Evolutionary conservation across 2,113 vertebrate genomes (phyloP), one percentile per base, ranked within the genome.

Genomic region (Struthio camelus): DNA sequence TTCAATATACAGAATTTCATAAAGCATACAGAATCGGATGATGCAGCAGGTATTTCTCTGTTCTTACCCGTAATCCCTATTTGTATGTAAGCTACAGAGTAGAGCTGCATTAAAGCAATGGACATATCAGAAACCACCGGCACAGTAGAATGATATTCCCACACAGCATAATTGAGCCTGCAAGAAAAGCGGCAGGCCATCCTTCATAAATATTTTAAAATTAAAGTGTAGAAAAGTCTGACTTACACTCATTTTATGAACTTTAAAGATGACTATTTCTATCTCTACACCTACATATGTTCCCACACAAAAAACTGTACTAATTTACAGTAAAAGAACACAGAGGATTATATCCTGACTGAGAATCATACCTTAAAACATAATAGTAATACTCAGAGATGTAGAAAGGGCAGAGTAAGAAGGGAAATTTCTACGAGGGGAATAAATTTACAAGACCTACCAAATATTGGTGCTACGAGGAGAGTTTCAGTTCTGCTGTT

Each of bases 121-220:
- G 59, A 78, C 72, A 22, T 53, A 87, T 71, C 54, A 94, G 65
- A 94, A 95, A 94, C 61, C 79, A 76, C 80, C 76, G 84, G 56
- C 56, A 92, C 50, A 50, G 54, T 22, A 89, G 69, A 91, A 79
- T 28, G 64, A n/a, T 48, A 84, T 87, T 87, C 70, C 78, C 77
- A 91, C 70, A 89, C 54, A 87, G 38, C 32, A 81, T 51, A 89
- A 90, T 30, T 86, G 83, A 92, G 38, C 54, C 69, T 19, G 18
- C 73, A 79, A 95, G 46, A 75, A 84, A 92, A 90, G 78, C 1
- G 1, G 72, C n/a, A 94, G 69, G 38, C 59, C 58, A 42, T 91
- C 61, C 94, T 92, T 92, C 73, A 81, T 87, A 96, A 95, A 91
- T 82, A 72, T 79, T 93, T 81, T 84, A 59, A 95, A 90, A 90